Conservation (phyloP, 2,797 vertebrate species). For the Acropternis orthonyx region DNA sequence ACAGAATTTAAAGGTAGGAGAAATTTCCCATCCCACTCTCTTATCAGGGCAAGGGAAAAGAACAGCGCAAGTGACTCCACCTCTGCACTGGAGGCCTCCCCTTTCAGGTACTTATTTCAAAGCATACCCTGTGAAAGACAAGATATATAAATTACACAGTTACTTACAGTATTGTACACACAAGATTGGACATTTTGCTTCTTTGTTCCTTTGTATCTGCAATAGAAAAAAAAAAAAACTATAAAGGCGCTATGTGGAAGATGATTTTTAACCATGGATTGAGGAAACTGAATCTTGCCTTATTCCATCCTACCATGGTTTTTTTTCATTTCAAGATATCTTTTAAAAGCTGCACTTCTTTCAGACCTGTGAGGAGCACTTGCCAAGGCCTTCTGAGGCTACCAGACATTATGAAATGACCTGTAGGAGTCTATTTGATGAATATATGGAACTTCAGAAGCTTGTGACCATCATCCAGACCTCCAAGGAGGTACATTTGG, state of each 20-base stretch:
- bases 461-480: slow-evolving; percentile 66
- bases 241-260: background rate
- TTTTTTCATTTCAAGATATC: background rate
- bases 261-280: background rate
- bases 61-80: background rate
- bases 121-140: background rate
- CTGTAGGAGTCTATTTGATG: slow-evolving; percentile 69
- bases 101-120: background rate
- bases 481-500: slow-evolving; percentile 68
- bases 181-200: background rate
- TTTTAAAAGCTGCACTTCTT: background rate
- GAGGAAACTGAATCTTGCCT: background rate
- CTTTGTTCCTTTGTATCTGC: background rate
- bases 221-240: background rate
- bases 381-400: slow-evolving; percentile 65
- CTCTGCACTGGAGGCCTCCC: background rate
- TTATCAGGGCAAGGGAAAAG: background rate
- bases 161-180: background rate
- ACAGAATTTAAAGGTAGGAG: background rate
- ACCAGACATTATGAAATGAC: slow-evolving; percentile 65
- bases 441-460: slow-evolving; percentile 71
- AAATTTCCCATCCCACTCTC: background rate
- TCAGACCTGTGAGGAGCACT: slow-evolving; percentile 72
- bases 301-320: background rate
- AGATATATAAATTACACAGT: background rate